phyloP scores from a whole-genome alignment of 2,888 invertebrate species.

The Apocheima hispidaria region DNA sequence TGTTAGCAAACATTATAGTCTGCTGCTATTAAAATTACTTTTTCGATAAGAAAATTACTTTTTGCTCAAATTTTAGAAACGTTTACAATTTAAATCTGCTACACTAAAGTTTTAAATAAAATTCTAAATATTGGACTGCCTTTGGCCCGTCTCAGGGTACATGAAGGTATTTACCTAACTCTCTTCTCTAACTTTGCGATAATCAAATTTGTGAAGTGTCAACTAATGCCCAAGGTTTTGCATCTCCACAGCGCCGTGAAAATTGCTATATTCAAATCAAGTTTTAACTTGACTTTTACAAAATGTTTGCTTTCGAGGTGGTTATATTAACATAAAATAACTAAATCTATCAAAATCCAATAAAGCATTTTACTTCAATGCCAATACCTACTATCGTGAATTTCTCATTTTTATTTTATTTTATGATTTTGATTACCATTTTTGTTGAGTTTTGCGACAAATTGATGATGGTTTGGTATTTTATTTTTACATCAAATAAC shows the following conservation, averaged over 20 bases:
- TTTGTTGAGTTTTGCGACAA: constrained; percentile 9
- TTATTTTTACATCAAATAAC: constrained; percentile 12
- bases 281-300: constrained; percentile 22
- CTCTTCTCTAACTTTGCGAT: constrained; percentile 17
- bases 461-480: constrained; percentile 20
- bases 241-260: constrained; percentile 16
- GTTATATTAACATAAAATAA: constrained; percentile 19
- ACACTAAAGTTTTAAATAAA: too few relatives aligned
- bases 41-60: too few relatives aligned
- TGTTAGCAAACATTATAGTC: constrained; percentile 35
- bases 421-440: constrained; percentile 21
- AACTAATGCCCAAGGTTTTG: constrained; percentile 32
- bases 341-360: constrained; percentile 2
- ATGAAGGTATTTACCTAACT: constrained; percentile 18
- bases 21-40: too few relatives aligned
- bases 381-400: constrained; percentile 24
- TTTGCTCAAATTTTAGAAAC: background rate
- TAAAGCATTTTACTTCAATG: constrained; percentile 20
- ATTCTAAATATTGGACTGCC: background rate
- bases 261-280: constrained; percentile 34
- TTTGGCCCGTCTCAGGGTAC: background rate
- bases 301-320: constrained; percentile 40
- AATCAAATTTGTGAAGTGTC: constrained; percentile 37
- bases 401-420: constrained; percentile 18
- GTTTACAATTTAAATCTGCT: too few relatives aligned